Base-by-base conservation (phyloP, 2,888 invertebrate species). In the Heteromyza rotundicornis region DNA sequence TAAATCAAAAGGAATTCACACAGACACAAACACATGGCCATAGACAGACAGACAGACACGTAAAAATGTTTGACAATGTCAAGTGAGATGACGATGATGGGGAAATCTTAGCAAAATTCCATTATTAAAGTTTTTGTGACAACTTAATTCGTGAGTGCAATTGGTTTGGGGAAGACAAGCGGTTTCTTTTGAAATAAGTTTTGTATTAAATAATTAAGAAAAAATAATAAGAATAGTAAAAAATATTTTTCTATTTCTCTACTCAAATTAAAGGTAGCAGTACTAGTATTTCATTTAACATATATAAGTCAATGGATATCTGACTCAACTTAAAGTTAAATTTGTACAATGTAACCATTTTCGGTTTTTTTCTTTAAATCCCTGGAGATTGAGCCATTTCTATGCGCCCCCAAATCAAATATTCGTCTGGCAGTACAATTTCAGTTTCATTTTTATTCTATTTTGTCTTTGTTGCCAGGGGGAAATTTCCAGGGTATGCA, bases 341-440 rank as follows among this genome's bases (percentile, higher is more conserved):
- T 8, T 8, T 32, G 32, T n/a, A 40, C 40, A 40, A n/a, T 40
- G 40, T 40, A 14, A n/a, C 40, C 40, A n/a, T 40, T 40, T 40
- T n/a, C 14, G 40, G 8, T 40, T 10, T n/a, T 7, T n/a, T 10
- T 27, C 10, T 27, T 27, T 32, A 8, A n/a, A 49, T 32, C 23
- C 16, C 47, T 5, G 35, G 36, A 51, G 20, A 32, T 16, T 10
- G 14, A 10, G 40, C 40, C 16, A 40, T n/a, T 40, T 40, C 14
- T 40, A n/a, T n/a, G 40, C 40, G 3, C n/a, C 40, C 40, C 40
- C 35, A 55, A 60, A 60, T 55, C 60, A 17, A 55, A 60, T 50
- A 55, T 60, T 49, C 55, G 40, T 60, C 59, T 59, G 54, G 47
- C 12, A 49, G 7, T 23, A 36, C 36, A 60, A 50, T 55, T 55